Conservation (phyloP, 2,888 invertebrate species). For the Incurvaria masculella region DNA sequence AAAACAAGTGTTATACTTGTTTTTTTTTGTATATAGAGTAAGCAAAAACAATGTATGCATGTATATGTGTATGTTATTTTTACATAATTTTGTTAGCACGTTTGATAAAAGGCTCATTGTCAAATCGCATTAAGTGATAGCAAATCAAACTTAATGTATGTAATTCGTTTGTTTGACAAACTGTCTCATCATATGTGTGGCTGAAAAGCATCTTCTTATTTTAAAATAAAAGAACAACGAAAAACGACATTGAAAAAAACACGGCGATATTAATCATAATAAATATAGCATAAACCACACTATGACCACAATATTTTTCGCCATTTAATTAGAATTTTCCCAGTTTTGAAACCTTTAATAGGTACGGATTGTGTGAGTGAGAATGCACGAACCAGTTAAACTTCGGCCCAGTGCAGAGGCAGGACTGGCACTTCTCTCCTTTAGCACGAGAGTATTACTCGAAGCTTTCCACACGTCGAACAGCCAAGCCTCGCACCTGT, state of each 20-base stretch:
- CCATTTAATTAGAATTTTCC: not conserved
- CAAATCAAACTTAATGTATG: too few relatives aligned
- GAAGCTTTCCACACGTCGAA: constrained; percentile 60
- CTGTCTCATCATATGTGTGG: too few relatives aligned
- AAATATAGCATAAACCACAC: not conserved
- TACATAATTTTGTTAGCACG: too few relatives aligned
- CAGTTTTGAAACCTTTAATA: not conserved
- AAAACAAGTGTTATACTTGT: too few relatives aligned
- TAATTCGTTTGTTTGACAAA: too few relatives aligned
- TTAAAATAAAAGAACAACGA: not conserved
- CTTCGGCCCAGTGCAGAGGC: constrained; percentile 59
- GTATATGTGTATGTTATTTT: too few relatives aligned
- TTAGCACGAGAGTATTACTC: constrained; percentile 57
- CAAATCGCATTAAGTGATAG: too few relatives aligned
- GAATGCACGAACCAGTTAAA: constrained; percentile 33
- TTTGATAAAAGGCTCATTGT: too few relatives aligned
- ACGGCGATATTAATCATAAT: not conserved
- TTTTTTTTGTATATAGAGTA: too few relatives aligned
- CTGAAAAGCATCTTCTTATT: too few relatives aligned
- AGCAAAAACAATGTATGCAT: too few relatives aligned
- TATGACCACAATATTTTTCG: not conserved
- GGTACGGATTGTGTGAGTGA: not conserved
- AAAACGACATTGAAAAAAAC: not conserved
- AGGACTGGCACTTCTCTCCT: constrained; percentile 59
- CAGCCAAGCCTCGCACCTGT: constrained; percentile 61